Conservation (phyloP, 2,113 vertebrate genomes). For the Brienomyrus brachyistius region DNA sequence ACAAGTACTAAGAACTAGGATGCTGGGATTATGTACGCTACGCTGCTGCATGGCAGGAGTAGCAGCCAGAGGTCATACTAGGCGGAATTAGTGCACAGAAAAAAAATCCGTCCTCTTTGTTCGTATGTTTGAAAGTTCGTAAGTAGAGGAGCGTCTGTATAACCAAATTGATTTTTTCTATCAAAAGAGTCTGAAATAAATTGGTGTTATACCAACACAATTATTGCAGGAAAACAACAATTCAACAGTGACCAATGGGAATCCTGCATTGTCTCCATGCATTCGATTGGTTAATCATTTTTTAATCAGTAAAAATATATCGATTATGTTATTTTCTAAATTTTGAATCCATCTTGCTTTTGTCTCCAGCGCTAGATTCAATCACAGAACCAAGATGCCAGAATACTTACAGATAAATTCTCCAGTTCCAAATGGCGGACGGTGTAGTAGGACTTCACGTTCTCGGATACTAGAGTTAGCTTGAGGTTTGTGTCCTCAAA, state of each 20-base stretch:
- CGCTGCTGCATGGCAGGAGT: too few species aligned
- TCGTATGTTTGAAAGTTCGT: too few species aligned
- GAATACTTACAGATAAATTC: constrained; percentile 71
- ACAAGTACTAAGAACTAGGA: too few species aligned
- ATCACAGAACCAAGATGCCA: neutral
- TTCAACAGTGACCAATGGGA: neutral
- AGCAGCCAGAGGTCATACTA: too few species aligned
- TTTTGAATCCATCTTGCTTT: neutral
- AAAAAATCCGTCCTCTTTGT: too few species aligned
- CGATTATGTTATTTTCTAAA: neutral
- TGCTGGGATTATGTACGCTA: too few species aligned
- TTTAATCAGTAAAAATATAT: neutral
- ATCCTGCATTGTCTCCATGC: neutral
- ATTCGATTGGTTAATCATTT: neutral
- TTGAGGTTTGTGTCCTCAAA: constrained; percentile 90
- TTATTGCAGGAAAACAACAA: neutral
- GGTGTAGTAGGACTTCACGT: constrained; percentile 91
- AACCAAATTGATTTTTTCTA: neutral
- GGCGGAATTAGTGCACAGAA: too few species aligned
- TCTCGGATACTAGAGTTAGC: constrained; percentile 79
- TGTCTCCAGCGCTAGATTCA: neutral
- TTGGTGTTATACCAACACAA: neutral
- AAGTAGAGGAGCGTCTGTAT: neutral
- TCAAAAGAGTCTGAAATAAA: neutral
- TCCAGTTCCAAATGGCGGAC: constrained; percentile 86